Evolutionary conservation across 2,888 invertebrate genomes (phyloP).

Genomic region (Plebejus argus): DNA sequence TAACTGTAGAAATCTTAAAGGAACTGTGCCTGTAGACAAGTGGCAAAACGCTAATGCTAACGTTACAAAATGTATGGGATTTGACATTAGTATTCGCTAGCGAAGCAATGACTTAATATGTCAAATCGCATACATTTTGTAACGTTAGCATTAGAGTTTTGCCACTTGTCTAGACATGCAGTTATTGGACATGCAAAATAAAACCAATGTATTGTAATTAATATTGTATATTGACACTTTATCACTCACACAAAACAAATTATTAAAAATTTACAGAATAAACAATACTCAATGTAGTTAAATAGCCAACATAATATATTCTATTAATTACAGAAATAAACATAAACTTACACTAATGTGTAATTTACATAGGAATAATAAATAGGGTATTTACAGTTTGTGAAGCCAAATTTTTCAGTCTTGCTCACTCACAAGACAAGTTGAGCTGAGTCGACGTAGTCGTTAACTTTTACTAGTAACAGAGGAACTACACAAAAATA

Average conservation of each 20-base stretch:
- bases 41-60: too few species aligned
- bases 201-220: conserved; percentile 65
- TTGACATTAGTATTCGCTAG: too few species aligned
- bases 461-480: conserved; percentile 38
- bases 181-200: conserved; percentile 44
- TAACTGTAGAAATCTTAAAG: neutral
- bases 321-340: conserved; percentile 69
- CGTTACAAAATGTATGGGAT: too few species aligned
- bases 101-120: too few species aligned
- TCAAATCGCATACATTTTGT: too few species aligned
- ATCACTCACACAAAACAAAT: conserved; percentile 77
- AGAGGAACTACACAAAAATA: conserved; percentile 46
- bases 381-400: conserved; percentile 58
- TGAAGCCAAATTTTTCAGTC: conserved; percentile 37
- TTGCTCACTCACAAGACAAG: conserved; percentile 36
- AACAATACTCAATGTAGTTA: conserved; percentile 70
- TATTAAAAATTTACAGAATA: conserved; percentile 75
- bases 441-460: conserved; percentile 41
- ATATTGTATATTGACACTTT: conserved; percentile 77
- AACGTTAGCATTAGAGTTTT: too few species aligned
- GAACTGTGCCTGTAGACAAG: too few species aligned
- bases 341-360: conserved; percentile 57
- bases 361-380: conserved; percentile 57
- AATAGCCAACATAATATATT: conserved; percentile 74
- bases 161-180: neutral